These are phyloP conservation scores for Apostichopus californicus DNA, from an alignment of 35 echinoderm and acorn worm species.

Conservation along the genomic window DNA sequence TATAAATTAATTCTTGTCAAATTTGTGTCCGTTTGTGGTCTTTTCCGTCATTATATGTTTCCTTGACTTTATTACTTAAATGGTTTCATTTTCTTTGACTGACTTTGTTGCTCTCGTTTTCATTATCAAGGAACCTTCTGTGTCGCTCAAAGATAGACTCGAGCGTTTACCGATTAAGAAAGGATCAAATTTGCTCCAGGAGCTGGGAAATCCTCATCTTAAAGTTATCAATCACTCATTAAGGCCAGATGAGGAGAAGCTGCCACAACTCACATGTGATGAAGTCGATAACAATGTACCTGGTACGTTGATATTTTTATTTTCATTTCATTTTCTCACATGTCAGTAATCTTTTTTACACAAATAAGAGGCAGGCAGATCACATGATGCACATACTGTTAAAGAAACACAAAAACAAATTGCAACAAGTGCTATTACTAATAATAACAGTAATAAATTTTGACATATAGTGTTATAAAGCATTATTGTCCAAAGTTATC, in stretches of 20 bases:
- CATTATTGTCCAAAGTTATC: too few relatives aligned
- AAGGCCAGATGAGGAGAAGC: conserved; percentile 3
- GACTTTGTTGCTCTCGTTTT: not conserved
- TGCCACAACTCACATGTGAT: not conserved
- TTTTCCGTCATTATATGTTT: too few relatives aligned
- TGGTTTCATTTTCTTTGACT: not conserved
- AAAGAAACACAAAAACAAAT: not conserved
- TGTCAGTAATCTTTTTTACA: too few relatives aligned
- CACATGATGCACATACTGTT: not conserved
- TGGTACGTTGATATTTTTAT: not conserved
- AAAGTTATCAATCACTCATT: not conserved
- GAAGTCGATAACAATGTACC: not conserved
- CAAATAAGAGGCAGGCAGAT: too few relatives aligned
- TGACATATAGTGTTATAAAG: too few relatives aligned
- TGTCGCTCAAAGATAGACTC: conserved; percentile 1
- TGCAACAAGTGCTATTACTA: not conserved
- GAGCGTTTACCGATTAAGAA: not conserved
- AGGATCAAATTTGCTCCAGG: conserved; percentile 19
- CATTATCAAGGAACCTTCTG: not conserved
- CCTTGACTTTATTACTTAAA: too few relatives aligned
- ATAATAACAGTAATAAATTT: not conserved
- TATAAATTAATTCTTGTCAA: too few relatives aligned
- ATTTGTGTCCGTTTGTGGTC: too few relatives aligned
- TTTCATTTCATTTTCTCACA: not conserved
- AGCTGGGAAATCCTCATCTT: conserved; percentile 27